Conservation (phyloP, 2,888 invertebrate genomes). For the Athripsodes cinereus region DNA sequence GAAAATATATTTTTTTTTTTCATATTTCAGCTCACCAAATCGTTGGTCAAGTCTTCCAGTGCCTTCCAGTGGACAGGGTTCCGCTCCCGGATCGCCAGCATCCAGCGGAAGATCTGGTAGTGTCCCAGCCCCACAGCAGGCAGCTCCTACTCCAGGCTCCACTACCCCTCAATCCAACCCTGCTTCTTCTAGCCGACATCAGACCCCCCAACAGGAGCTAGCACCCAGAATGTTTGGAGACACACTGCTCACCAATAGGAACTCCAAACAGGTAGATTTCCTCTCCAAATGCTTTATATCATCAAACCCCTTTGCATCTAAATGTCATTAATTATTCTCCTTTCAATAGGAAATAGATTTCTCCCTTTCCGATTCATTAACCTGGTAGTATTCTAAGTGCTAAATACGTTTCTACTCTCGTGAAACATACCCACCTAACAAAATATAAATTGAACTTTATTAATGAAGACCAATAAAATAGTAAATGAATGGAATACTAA, state of each 20-base stretch:
- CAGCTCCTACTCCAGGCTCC: slow-evolving; percentile 32
- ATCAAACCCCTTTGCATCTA: too few relatives aligned
- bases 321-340: too few relatives aligned
- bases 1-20: not conserved
- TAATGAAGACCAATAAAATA: too few relatives aligned
- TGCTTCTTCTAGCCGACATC: slow-evolving; percentile 37
- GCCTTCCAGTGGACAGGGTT: not conserved
- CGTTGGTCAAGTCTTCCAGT: slow-evolving; percentile 38
- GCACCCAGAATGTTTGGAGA: slow-evolving; percentile 70
- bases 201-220: slow-evolving; percentile 44
- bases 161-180: slow-evolving; percentile 32
- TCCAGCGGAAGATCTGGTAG: slow-evolving; percentile 38
- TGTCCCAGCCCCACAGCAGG: slow-evolving; percentile 41
- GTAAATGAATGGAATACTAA: too few relatives aligned
- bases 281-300: not conserved
- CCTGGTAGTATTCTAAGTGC: too few relatives aligned
- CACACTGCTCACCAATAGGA: slow-evolving; percentile 36
- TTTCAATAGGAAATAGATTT: too few relatives aligned
- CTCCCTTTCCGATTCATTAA: too few relatives aligned
- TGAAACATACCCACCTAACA: too few relatives aligned
- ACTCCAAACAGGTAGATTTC: slow-evolving; percentile 26
- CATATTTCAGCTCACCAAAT: slow-evolving; percentile 39
- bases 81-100: slow-evolving; percentile 36
- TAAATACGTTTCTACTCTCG: too few relatives aligned
- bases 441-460: too few relatives aligned